phyloP scores from a whole-genome alignment of 2,888 invertebrate genomes.

The Lasioglossum villosulum region DNA sequence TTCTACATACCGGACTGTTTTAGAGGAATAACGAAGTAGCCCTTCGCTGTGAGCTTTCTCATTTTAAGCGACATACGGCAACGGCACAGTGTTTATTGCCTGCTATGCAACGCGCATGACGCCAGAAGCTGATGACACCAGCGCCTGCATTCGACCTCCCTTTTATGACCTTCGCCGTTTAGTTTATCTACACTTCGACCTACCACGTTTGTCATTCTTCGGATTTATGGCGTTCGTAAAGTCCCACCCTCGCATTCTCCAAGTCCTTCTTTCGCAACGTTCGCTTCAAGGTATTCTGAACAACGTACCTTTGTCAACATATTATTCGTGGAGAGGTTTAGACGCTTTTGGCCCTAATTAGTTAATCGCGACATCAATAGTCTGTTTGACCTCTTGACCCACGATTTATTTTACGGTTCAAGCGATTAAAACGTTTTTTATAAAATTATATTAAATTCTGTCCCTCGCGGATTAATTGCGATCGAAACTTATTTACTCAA shows the following conservation, averaged over 20 bases:
- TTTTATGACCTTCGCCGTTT: slow-evolving; percentile 74
- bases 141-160: slow-evolving; percentile 33
- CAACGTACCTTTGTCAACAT: neutral
- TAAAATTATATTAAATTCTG: too few species aligned
- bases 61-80: slow-evolving; percentile 9
- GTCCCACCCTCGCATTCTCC: slow-evolving; percentile 22
- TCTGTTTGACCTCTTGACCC: neutral
- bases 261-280: slow-evolving; percentile 20
- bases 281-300: neutral
- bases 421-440: too few species aligned
- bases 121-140: slow-evolving; percentile 35
- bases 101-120: slow-evolving; percentile 25
- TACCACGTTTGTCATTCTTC: slow-evolving; percentile 34
- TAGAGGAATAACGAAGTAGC: neutral
- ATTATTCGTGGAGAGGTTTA: neutral
- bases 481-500: too few species aligned
- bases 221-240: slow-evolving; percentile 73
- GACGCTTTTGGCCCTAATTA: neutral
- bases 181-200: slow-evolving; percentile 71
- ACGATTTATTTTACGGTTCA: too few species aligned
- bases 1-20: slow-evolving; percentile 1
- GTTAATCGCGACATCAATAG: neutral
- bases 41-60: neutral
- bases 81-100: slow-evolving; percentile 56
- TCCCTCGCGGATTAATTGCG: too few species aligned